Evolutionary conservation across 2,113 vertebrate species (phyloP).

Genomic region (Solea senegalensis): DNA sequence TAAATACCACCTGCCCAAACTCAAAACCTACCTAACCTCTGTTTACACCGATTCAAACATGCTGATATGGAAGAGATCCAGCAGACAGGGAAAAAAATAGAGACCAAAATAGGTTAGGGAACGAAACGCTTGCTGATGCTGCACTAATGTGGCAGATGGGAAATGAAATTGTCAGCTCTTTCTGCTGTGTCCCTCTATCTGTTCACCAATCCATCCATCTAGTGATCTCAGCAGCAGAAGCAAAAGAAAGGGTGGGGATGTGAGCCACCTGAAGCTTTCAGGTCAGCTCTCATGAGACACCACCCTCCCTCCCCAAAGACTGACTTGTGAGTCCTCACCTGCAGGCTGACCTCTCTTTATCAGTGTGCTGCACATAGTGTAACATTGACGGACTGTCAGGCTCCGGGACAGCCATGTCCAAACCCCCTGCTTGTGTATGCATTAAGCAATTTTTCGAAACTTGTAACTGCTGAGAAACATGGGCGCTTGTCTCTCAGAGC

Average conservation of each 20-base stretch:
- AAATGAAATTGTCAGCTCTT: slow-evolving; percentile 71
- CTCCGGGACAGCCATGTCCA: slow-evolving; percentile 36
- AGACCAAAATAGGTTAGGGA: slow-evolving; percentile 68
- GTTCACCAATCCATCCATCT: slow-evolving; percentile 65
- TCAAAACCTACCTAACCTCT: slow-evolving; percentile 62
- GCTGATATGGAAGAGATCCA: slow-evolving; percentile 63
- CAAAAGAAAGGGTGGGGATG: slow-evolving; percentile 24
- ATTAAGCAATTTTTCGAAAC: slow-evolving; percentile 54
- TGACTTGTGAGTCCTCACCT: slow-evolving; percentile 37
- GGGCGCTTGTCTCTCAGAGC: slow-evolving; percentile 34
- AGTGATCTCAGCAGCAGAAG: slow-evolving; percentile 43
- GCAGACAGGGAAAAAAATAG: slow-evolving; percentile 28
- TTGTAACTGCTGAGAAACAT: slow-evolving; percentile 49
- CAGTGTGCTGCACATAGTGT: slow-evolving; percentile 30
- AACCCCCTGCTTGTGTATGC: slow-evolving; percentile 58
- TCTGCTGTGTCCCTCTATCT: slow-evolving; percentile 58
- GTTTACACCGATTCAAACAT: slow-evolving; percentile 71
- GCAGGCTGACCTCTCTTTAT: slow-evolving; percentile 40
- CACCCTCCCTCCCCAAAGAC: slow-evolving; percentile 28
- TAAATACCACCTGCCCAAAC: slow-evolving; percentile 55
- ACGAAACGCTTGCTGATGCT: slow-evolving; percentile 74
- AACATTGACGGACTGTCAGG: slow-evolving; percentile 42
- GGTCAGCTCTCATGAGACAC: slow-evolving; percentile 49
- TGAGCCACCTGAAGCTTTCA: slow-evolving; percentile 59
- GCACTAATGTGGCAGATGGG: slow-evolving; percentile 73